These are phyloP conservation scores for Chrosomus eos DNA, from an alignment of 2,797 vertebrate genomes.

Conservation along the genomic window DNA sequence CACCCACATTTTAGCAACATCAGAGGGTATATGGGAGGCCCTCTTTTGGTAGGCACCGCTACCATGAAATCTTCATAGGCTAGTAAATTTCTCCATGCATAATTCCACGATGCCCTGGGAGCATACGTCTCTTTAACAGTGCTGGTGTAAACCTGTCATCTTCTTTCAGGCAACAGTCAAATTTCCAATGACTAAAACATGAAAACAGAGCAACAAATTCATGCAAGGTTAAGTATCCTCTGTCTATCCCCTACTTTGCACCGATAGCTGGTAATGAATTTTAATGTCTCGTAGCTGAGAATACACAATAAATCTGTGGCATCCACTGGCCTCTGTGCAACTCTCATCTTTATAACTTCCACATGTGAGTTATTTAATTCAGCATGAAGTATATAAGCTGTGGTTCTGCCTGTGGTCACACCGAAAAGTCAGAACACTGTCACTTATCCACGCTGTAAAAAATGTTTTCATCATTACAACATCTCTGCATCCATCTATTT, in stretches of 20 bases:
- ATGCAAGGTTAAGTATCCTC: constrained; percentile 46
- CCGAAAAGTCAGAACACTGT: constrained; percentile 38
- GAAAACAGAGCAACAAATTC: constrained; percentile 38
- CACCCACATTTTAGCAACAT: constrained; percentile 37
- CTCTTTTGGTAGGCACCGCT: constrained; percentile 7
- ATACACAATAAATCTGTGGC: constrained; percentile 52
- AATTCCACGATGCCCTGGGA: constrained; percentile 17
- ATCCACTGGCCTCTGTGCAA: constrained; percentile 51
- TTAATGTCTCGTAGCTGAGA: constrained; percentile 46
- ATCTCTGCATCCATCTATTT: neutral
- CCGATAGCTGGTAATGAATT: constrained; percentile 49
- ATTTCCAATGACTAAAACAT: constrained; percentile 14
- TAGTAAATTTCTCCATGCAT: constrained; percentile 34
- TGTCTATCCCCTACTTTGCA: constrained; percentile 34
- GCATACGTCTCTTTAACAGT: constrained; percentile 1
- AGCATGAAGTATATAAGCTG: constrained; percentile 45
- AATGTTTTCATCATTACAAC: neutral
- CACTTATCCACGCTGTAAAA: constrained; percentile 15
- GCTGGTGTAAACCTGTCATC: constrained; percentile 38
- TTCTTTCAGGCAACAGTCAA: constrained; percentile 22
- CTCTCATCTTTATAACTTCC: constrained; percentile 59
- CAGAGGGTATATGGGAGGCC: neutral
- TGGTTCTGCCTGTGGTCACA: constrained; percentile 47
- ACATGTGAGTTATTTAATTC: constrained; percentile 62
- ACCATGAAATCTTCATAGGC: constrained; percentile 37